Evolutionary conservation across 2,113 vertebrate species (phyloP).

Genomic region (Cynoglossus semilaevis): DNA sequence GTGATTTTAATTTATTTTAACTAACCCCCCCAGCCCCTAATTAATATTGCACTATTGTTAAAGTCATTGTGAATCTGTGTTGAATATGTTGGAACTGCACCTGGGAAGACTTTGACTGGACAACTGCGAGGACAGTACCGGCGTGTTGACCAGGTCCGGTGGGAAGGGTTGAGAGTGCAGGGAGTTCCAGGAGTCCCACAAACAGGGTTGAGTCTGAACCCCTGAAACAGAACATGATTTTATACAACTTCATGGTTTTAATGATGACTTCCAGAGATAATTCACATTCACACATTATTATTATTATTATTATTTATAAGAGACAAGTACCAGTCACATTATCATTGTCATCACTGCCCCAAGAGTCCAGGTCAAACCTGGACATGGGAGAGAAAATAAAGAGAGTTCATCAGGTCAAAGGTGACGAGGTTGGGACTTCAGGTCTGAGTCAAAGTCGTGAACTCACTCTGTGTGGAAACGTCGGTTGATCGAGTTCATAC

Average conservation of each 20-base stretch:
- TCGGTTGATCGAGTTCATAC: slow-evolving; percentile 86
- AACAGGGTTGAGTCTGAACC: slow-evolving; percentile 54
- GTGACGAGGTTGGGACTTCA: background rate
- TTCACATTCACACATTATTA: too few relatives aligned
- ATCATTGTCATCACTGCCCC: slow-evolving; percentile 77
- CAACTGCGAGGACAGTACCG: slow-evolving; percentile 21
- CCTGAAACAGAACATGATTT: slow-evolving; percentile 56
- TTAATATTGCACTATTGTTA: too few relatives aligned
- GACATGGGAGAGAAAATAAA: background rate
- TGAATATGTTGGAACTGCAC: slow-evolving; percentile 27
- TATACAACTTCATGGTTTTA: too few relatives aligned
- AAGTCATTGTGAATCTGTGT: too few relatives aligned
- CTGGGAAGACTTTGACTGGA: slow-evolving; percentile 22
- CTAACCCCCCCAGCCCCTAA: too few relatives aligned
- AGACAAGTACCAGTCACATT: slow-evolving; percentile 60
- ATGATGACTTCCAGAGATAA: too few relatives aligned
- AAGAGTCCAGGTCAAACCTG: slow-evolving; percentile 77
- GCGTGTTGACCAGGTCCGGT: slow-evolving; percentile 65
- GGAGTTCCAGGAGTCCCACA: slow-evolving; percentile 70
- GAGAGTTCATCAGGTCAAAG: background rate
- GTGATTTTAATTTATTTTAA: too few relatives aligned
- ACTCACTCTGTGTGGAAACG: slow-evolving; percentile 76
- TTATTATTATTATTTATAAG: background rate
- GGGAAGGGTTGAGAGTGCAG: slow-evolving; percentile 68
- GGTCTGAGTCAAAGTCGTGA: background rate